Percentiles rank a stretch among this genome's conserved stretches.
Conservation (phyloP, 1,140 invertebrate species). For the Drosophila pseudoananassae region DNA sequence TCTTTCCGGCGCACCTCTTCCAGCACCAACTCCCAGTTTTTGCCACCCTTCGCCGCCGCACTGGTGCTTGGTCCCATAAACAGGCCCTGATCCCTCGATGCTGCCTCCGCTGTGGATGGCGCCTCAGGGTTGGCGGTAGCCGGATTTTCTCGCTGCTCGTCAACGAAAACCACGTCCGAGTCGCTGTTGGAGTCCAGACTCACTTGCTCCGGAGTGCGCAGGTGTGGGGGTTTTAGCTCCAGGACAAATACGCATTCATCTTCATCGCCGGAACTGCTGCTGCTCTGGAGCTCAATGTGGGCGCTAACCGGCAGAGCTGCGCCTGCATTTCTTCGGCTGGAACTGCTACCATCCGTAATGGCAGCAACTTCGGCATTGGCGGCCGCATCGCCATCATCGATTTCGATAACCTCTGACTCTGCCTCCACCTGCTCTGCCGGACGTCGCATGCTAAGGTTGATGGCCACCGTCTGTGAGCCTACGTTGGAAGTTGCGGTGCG, state of each 20-base stretch:
- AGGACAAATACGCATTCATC: constrained; percentile 81
- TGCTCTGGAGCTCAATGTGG: constrained; percentile 75
- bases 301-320: constrained; percentile 63
- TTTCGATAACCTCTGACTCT: constrained; percentile 54
- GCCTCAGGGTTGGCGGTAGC: background rate
- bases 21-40: constrained; percentile 60
- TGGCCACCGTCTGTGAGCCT: constrained; percentile 70
- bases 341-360: constrained; percentile 59
- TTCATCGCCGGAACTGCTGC: constrained; percentile 58
- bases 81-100: constrained; percentile 26
- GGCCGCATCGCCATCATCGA: constrained; percentile 68
- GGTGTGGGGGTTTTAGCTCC: constrained; percentile 85
- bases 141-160: constrained; percentile 48
- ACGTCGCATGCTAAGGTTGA: constrained; percentile 70
- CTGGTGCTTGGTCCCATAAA: constrained; percentile 76
- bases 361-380: constrained; percentile 73
- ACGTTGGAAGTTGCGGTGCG: constrained; percentile 66
- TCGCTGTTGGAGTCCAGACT: constrained; percentile 85
- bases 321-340: constrained; percentile 56
- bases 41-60: constrained; percentile 60
- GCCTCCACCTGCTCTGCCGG: constrained; percentile 40
- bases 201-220: constrained; percentile 86
- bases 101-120: background rate
- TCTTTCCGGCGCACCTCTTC: constrained; percentile 53
- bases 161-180: constrained; percentile 86